Evolutionary conservation across 2,797 vertebrate genomes (phyloP).

Genomic region (Sebastes umbrosus): DNA sequence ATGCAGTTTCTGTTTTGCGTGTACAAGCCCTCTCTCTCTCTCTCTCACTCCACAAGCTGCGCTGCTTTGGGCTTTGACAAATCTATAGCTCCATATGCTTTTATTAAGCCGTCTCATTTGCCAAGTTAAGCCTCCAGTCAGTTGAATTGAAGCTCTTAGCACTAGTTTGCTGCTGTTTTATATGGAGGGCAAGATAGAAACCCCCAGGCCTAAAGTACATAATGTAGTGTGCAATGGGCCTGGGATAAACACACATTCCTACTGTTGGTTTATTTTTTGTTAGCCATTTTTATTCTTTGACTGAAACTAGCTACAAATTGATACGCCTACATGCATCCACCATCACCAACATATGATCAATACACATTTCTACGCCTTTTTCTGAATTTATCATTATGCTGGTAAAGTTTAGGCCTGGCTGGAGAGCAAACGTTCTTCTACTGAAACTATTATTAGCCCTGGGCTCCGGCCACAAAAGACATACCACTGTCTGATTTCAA

Average conservation of each 20-base stretch:
- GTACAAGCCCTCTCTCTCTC: not conserved
- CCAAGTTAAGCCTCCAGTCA: conserved; percentile 71
- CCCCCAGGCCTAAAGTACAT: conserved; percentile 45
- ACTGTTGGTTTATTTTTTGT: conserved; percentile 22
- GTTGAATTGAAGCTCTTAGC: conserved; percentile 71
- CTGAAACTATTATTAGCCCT: conserved; percentile 28
- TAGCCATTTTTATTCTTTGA: conserved; percentile 13
- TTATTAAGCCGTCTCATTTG: conserved; percentile 72
- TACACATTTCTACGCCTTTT: not conserved
- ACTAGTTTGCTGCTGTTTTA: conserved; percentile 49
- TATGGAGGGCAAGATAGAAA: conserved; percentile 45
- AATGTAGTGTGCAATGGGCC: conserved; percentile 51
- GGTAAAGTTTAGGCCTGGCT: not conserved
- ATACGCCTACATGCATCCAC: not conserved
- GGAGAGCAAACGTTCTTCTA: not conserved
- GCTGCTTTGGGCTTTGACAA: conserved; percentile 60
- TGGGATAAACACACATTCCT: conserved; percentile 13
- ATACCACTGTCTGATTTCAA: conserved; percentile 58
- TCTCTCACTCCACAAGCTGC: conserved; percentile 24
- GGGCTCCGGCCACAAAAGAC: conserved; percentile 35
- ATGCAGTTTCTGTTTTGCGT: not conserved
- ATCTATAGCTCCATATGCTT: conserved; percentile 68
- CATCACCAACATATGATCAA: not conserved
- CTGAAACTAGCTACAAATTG: not conserved
- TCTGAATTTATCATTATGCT: not conserved